phyloP scores from a whole-genome alignment of 2,113 vertebrate genomes.

The Crypturellus undulatus region DNA sequence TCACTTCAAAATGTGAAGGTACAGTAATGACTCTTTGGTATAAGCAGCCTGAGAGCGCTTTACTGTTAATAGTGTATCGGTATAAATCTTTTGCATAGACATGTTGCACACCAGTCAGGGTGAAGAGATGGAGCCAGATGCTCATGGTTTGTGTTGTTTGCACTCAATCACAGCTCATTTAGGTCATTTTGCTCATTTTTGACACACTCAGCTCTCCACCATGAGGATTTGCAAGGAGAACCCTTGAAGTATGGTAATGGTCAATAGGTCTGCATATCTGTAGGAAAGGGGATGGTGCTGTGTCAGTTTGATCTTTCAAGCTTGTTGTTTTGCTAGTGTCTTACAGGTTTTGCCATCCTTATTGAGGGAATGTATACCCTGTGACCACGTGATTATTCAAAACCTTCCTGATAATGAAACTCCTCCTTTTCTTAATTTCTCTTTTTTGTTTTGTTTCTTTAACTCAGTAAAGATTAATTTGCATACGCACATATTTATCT shows the following conservation, averaged over 20 bases:
- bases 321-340: not conserved
- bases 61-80: fast-evolving
- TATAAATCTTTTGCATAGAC: not conserved
- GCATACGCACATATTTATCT: fast-evolving
- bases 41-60: not conserved
- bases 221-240: not conserved
- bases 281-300: too few species aligned
- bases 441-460: not conserved
- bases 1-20: not conserved
- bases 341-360: not conserved
- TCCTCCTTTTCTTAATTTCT: not conserved
- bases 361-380: not conserved
- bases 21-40: fast-evolving
- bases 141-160: not conserved
- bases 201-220: not conserved
- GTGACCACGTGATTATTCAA: not conserved
- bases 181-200: not conserved
- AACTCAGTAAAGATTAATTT: not conserved
- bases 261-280: not conserved
- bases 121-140: not conserved
- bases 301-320: not conserved
- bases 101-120: not conserved
- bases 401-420: not conserved
- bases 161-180: not conserved
- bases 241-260: not conserved